phyloP scores from a whole-genome alignment of 2,113 vertebrate genomes.

The Capreolus pygargus region DNA sequence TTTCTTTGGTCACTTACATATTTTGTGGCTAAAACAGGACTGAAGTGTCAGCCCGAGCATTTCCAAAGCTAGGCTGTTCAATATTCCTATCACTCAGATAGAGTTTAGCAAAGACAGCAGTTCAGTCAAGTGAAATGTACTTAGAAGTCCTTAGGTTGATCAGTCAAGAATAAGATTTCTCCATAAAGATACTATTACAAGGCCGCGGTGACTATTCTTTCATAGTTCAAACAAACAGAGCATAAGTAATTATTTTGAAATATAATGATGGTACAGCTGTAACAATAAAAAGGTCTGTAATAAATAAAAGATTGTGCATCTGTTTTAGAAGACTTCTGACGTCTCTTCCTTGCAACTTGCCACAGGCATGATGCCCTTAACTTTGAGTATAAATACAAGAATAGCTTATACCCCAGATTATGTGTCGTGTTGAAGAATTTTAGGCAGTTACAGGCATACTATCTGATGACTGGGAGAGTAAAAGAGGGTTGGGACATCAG shows the following conservation, averaged over 20 bases:
- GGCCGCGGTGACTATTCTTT: neutral
- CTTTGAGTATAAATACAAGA: neutral
- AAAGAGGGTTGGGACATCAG: neutral
- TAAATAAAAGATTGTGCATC: slow-evolving; percentile 61
- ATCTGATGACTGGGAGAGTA: neutral
- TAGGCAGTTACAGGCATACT: neutral
- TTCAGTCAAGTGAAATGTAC: slow-evolving; percentile 39
- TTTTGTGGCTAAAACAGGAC: neutral
- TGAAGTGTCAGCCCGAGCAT: neutral
- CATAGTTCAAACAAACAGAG: slow-evolving; percentile 51
- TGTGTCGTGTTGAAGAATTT: neutral
- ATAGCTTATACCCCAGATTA: rapidly evolving
- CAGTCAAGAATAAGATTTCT: slow-evolving; percentile 42
- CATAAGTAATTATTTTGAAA: slow-evolving; percentile 54
- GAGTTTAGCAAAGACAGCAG: neutral
- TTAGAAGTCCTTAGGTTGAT: slow-evolving; percentile 47
- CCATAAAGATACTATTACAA: slow-evolving; percentile 39
- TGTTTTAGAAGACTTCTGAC: slow-evolving; percentile 20
- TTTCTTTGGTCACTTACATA: neutral
- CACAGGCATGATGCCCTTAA: neutral
- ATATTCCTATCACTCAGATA: neutral
- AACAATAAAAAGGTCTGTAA: slow-evolving; percentile 48
- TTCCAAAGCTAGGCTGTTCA: neutral
- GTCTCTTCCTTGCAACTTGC: neutral
- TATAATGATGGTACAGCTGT: slow-evolving; percentile 42